phyloP scores from a whole-genome alignment of 2,797 vertebrate species.

The Telmatherina bonti region DNA sequence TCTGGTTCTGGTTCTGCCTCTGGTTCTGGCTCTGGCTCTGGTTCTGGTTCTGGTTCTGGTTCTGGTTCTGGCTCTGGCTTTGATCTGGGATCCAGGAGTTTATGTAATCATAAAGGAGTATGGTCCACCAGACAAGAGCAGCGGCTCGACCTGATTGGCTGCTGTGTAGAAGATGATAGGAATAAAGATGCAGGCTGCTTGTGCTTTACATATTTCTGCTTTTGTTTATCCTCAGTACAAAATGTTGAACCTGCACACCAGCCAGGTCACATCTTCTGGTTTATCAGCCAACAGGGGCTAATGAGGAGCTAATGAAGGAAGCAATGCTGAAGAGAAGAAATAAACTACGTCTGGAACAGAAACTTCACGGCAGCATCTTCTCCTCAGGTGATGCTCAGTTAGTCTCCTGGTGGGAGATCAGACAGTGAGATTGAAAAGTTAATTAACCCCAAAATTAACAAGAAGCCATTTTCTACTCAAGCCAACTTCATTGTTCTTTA shows the following conservation, averaged over 20 bases:
- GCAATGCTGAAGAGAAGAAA: constrained; percentile 15
- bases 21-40: too few relatives aligned
- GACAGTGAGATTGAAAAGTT: constrained; percentile 35
- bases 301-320: constrained; percentile 4
- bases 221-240: constrained; percentile 8
- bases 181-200: constrained; percentile 48
- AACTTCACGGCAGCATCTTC: neutral
- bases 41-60: too few relatives aligned
- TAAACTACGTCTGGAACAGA: constrained; percentile 10
- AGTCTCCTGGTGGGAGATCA: constrained; percentile 28
- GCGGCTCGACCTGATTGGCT: constrained; percentile 49
- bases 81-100: constrained; percentile 14
- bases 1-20: too few relatives aligned
- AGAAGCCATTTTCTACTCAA: neutral
- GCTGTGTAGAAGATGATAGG: constrained; percentile 53
- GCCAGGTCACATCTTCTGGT: constrained; percentile 10
- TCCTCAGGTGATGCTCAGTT: constrained; percentile 14
- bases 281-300: constrained; percentile 3
- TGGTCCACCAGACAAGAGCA: constrained; percentile 54
- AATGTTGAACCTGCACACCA: neutral
- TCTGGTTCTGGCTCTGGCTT: too few relatives aligned
- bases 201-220: constrained; percentile 22
- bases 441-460: constrained; percentile 48
- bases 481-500: constrained; percentile 23
- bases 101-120: constrained; percentile 34